phyloP scores from a whole-genome alignment of 1,140 invertebrate species.

The Drosophila simulans region DNA sequence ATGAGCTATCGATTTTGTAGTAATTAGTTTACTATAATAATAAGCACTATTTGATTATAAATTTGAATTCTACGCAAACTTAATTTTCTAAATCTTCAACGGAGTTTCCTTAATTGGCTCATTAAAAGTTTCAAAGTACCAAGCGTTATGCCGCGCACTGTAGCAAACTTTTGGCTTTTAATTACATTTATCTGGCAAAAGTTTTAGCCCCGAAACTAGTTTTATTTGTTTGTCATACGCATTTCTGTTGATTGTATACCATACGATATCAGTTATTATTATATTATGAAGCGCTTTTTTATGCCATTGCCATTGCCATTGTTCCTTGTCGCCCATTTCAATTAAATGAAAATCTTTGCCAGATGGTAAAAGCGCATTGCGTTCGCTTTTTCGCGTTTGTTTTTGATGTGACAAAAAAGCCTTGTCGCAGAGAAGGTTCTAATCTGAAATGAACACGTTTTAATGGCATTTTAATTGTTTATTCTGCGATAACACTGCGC shows the following conservation, averaged over 20 bases:
- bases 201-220: slow-evolving; percentile 65
- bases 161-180: slow-evolving; percentile 65
- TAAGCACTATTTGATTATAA: too few species aligned
- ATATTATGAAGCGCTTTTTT: slow-evolving; percentile 33
- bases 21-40: too few species aligned
- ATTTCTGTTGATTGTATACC: slow-evolving; percentile 49
- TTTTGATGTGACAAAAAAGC: slow-evolving; percentile 36
- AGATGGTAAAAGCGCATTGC: slow-evolving; percentile 29
- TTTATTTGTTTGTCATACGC: slow-evolving; percentile 47
- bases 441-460: slow-evolving; percentile 73
- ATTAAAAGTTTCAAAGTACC: neutral
- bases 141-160: slow-evolving; percentile 6
- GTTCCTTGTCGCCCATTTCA: slow-evolving; percentile 47
- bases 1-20: too few species aligned
- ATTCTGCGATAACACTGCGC: slow-evolving; percentile 68
- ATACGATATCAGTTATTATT: slow-evolving; percentile 67
- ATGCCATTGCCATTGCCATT: slow-evolving; percentile 12
- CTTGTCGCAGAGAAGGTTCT: slow-evolving; percentile 21
- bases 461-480: slow-evolving; percentile 78
- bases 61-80: too few species aligned
- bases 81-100: too few species aligned
- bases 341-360: slow-evolving; percentile 63
- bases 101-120: neutral
- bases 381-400: slow-evolving; percentile 28
- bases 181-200: slow-evolving; percentile 78